Conservation (phyloP, 2,888 invertebrate genomes). For the Schrankia costaestrigalis region DNA sequence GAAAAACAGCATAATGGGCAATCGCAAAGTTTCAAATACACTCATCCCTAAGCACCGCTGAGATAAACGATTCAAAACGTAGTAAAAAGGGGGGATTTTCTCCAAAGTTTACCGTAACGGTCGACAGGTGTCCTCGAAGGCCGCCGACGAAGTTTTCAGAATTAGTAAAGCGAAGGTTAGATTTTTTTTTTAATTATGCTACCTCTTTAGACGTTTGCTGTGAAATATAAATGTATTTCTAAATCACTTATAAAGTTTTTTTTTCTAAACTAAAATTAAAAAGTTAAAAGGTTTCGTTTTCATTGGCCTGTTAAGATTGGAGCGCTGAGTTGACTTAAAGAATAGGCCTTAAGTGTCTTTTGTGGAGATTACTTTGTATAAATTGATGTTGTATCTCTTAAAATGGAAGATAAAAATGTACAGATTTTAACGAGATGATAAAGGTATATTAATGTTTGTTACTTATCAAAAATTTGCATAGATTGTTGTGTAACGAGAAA, state of each 20-base stretch:
- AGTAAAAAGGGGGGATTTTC: constrained; percentile 39
- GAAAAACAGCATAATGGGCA: constrained; percentile 53
- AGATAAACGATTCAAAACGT: constrained; percentile 52
- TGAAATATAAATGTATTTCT: constrained; percentile 36
- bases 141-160: constrained; percentile 38
- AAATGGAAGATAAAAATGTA: constrained; percentile 1
- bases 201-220: constrained; percentile 26
- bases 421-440: constrained; percentile 2
- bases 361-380: constrained; percentile 21
- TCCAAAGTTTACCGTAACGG: constrained; percentile 45
- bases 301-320: constrained; percentile 28
- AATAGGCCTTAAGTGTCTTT: constrained; percentile 22
- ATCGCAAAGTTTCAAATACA: constrained; percentile 57
- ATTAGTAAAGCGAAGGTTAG: constrained; percentile 41
- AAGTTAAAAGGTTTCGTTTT: constrained; percentile 32
- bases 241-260: constrained; percentile 34
- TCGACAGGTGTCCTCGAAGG: constrained; percentile 54
- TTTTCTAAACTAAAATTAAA: constrained; percentile 31
- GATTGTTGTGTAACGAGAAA: not conserved
- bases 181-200: constrained; percentile 25
- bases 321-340: constrained; percentile 16
- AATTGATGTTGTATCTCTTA: constrained; percentile 8
- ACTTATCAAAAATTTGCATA: constrained; percentile 2
- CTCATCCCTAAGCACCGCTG: constrained; percentile 43
- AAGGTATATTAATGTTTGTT: not conserved